phyloP scores from a whole-genome alignment of 53 echinoderm and acorn worm genomes.

The Actinopyga echinites region DNA sequence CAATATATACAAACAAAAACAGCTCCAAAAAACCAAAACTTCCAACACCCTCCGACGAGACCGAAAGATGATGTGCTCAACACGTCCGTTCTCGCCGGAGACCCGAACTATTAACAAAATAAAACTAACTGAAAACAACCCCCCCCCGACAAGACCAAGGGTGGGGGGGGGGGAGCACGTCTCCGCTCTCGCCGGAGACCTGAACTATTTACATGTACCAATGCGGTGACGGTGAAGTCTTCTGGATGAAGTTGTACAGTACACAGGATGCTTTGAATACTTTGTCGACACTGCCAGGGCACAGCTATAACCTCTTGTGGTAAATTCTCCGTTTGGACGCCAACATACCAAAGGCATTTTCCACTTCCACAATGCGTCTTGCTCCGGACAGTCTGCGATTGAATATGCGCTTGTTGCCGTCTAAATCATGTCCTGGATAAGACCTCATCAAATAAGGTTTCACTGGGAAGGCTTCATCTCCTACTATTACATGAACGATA shows the following conservation, averaged over 20 bases:
- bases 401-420: constrained; percentile 36
- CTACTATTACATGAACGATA: constrained; percentile 46
- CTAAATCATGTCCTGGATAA: constrained; percentile 53
- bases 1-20: no score
- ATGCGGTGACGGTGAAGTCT: constrained; percentile 1
- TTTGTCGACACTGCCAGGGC: constrained; percentile 28
- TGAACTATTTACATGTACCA: no score
- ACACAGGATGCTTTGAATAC: constrained; percentile 64
- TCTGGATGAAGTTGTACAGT: constrained; percentile 62
- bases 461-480: constrained; percentile 51
- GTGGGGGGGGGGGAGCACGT: no score
- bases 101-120: no score
- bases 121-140: no score
- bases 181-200: no score
- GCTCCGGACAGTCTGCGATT: constrained; percentile 53
- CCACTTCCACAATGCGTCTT: constrained; percentile 19
- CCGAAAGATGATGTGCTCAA: no score
- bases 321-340: constrained; percentile 57
- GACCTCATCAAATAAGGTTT: constrained; percentile 61
- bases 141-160: no score
- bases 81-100: no score
- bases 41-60: no score
- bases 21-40: no score
- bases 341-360: constrained; percentile 55
- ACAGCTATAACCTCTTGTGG: constrained; percentile 49